phyloP scores from a whole-genome alignment of 2,797 vertebrate species.

The Thamnophis elegans region DNA sequence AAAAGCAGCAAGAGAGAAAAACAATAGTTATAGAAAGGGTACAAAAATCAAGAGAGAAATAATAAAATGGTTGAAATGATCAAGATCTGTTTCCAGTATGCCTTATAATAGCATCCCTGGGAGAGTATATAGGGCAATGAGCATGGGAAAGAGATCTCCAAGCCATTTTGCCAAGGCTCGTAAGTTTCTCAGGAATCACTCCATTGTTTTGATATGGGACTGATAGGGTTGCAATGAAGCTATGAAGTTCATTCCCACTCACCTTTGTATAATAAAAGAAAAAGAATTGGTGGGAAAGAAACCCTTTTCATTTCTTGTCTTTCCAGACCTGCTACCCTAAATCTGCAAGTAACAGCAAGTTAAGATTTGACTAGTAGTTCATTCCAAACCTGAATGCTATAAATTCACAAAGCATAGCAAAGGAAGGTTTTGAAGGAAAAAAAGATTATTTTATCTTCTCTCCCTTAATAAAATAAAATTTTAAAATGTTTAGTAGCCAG shows the following conservation, averaged over 20 bases:
- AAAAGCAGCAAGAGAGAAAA: neutral
- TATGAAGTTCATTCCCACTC: neutral
- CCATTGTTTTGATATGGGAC: no score
- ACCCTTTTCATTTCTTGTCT: neutral
- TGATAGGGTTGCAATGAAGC: neutral
- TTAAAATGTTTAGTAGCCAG: neutral
- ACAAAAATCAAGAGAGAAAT: neutral
- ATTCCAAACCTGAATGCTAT: neutral
- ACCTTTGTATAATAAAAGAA: neutral
- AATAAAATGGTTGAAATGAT: neutral
- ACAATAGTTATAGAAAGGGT: neutral
- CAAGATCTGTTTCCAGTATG: neutral
- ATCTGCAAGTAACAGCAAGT: neutral
- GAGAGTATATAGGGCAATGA: neutral
- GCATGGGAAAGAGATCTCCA: neutral
- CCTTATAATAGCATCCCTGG: neutral
- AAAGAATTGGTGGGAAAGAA: neutral
- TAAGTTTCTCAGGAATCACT: neutral
- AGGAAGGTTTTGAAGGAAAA: neutral
- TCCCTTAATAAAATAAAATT: neutral
- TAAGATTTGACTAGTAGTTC: neutral
- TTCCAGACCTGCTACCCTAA: neutral
- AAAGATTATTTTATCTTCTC: neutral
- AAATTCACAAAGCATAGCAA: neutral
- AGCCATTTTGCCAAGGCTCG: neutral